Base-by-base conservation (phyloP, 2,113 vertebrate species). In the Poicephalus meyeri region DNA sequence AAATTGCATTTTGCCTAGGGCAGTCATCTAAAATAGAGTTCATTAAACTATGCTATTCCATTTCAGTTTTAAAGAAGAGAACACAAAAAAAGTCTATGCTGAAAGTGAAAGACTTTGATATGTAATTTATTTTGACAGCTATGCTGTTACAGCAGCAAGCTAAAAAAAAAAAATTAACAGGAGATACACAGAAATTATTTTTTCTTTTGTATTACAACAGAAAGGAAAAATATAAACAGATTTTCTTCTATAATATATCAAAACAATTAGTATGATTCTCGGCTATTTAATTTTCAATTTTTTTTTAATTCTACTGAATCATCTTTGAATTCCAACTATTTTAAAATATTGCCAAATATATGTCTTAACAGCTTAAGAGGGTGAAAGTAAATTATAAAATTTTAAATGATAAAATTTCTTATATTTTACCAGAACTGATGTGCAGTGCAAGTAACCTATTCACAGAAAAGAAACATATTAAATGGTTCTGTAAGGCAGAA, bases 41-140 rank as follows among this genome's bases (percentile, higher is more conserved):
- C 88, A 97, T 96, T 97, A 95, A 95, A 80, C 73, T 80, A 87
- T 53, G 82, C 56, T 95, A 91, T 66, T 96, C 33, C 33, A 89
- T 94, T 83, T 88, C 73, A 96, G 55, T 26, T 89, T 95, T 92
- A 92, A 82, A 94, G 28, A 64, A 84, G 42, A 93, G 5, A 39
- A 42, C 6, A 84, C 88, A 85, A 82, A 87, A 49, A 46, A 70
- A 73, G 61, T 4, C 31, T 91, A 47, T 86, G 12, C 28, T 66
- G 46, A 85, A 94, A 89, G 7, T 69, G 47, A 96, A 86, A 93
- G 44, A 77, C 16, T 74, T 95, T 74, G 79, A 92, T 70, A 79
- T 0, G 1, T 39, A 94, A 94, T 90, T 95, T 93, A 41, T 66
- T 96, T 91, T 89, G 69, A 95, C 90, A 93, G 47, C 64, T 64